A percentile compares a stretch with the other conserved stretches of the same genome.
phyloP scores from a whole-genome alignment of 1,140 invertebrate species.

The Drosophila seguyi region DNA sequence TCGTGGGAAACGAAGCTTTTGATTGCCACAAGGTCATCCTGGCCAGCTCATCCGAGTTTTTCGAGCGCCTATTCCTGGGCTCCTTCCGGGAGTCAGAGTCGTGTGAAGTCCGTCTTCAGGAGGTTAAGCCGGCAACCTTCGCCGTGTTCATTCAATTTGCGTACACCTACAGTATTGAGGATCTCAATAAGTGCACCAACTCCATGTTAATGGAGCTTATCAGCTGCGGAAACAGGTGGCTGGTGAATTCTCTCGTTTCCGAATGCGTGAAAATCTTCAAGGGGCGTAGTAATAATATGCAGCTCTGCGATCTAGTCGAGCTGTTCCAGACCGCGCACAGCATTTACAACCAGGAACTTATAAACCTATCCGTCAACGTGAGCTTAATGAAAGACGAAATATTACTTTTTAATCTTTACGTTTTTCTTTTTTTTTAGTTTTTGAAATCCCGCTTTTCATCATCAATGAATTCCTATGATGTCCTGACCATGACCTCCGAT shows the following conservation, averaged over 20 bases:
- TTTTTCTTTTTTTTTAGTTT: not conserved
- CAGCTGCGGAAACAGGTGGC: constrained; percentile 1
- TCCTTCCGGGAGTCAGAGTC: constrained; percentile 21
- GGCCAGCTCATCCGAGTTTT: constrained; percentile 32
- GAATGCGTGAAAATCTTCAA: not conserved
- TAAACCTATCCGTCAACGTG: no score
- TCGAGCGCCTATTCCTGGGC: constrained; percentile 36
- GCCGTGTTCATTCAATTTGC: constrained; percentile 9
- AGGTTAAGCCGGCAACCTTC: constrained; percentile 17
- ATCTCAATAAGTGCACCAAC: not conserved
- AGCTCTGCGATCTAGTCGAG: not conserved
- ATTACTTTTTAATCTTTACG: no score
- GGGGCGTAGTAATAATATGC: not conserved
- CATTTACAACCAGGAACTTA: no score
- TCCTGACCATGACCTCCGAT: not conserved
- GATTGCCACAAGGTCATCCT: constrained; percentile 38
- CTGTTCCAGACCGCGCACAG: constrained; percentile 3
- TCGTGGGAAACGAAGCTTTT: constrained; percentile 13
- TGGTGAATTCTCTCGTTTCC: not conserved
- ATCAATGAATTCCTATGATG: constrained; percentile 7
- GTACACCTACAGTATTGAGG: constrained; percentile 7
- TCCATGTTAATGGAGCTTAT: constrained; percentile 8
- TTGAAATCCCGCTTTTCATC: not conserved
- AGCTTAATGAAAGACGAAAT: no score
- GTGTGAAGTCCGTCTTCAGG: not conserved